Base-by-base conservation (phyloP, 2,797 vertebrate genomes). In the Spondyliosoma cantharus region DNA sequence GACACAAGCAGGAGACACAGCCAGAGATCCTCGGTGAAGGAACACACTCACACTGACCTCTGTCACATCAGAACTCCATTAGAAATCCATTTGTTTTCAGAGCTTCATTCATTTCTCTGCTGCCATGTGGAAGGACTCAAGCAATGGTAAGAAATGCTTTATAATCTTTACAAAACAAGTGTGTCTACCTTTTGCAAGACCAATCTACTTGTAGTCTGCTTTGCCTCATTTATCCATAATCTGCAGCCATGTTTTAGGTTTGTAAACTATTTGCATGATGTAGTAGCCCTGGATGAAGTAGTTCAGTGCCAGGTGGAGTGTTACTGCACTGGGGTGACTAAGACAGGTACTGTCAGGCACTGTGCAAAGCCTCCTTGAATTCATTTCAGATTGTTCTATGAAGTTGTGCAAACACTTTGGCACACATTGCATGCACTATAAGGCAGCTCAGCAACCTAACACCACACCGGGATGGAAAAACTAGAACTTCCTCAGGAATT, bases 111-210 rank as follows among this genome's bases (percentile, higher is more conserved):
- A 68, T 48, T 70, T 29, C 49, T 15, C 82, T 25, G 81, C 71
- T 67, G 82, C 17, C 9, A 95, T 95, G 95, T 94, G 93, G 94
- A 94, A 93, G 71, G 93, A 95, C 80, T 80, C 86, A 52, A 86
- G 74, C 62, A 85, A 74, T 6, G 94, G 94, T 95, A 91, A 95
- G 93, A 72, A 16, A 61, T 11, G 2, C 24, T 60, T 75, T n/a
- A 8, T 16, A 43, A 9, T 22, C 3, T 59, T 2, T 16, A 1
- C 48, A 1, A 20, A 71, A 25, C 11, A 37, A 13, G 11, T 0
- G 1, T 6, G 4, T 65, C 45, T 43, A 9, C 8, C 12, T 11
- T 7, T 12, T 64, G 7, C 5, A 24, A 27, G 20, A 46, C 45
- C 4, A 42, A 5, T 15, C 13, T 67, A n/a, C 9, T 20, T 53